phyloP scores from a whole-genome alignment of 2,113 vertebrate genomes.

The Varanus komodoensis region DNA sequence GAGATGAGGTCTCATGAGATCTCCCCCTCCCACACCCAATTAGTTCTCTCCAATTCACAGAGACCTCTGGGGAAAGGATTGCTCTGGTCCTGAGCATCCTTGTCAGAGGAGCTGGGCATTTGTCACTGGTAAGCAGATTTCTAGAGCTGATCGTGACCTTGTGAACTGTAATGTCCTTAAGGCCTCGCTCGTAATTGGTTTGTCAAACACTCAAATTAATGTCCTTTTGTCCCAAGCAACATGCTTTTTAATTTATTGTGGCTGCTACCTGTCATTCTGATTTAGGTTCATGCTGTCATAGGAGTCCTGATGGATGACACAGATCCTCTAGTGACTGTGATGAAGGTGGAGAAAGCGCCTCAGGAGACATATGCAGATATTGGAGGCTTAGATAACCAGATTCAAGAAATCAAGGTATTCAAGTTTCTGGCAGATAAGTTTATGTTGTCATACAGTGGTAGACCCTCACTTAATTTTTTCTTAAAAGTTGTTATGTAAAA shows the following conservation, averaged over 20 bases:
- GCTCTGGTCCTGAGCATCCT: neutral
- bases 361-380: constrained; percentile 98
- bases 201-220: neutral
- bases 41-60: neutral
- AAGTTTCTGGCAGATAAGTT: neutral
- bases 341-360: constrained; percentile 98
- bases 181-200: neutral
- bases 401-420: constrained; percentile 96
- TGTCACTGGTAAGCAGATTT: neutral
- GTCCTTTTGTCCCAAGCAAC: neutral
- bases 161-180: neutral
- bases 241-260: neutral
- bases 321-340: constrained; percentile 95
- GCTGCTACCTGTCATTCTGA: constrained; percentile 30
- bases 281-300: constrained; percentile 95
- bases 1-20: neutral
- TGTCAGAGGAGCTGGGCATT: neutral
- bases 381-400: constrained; percentile 95
- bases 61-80: neutral
- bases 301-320: constrained; percentile 98
- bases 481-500: neutral
- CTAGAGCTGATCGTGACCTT: neutral
- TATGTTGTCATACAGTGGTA: neutral
- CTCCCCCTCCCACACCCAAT: neutral
- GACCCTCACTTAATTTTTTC: neutral